These are phyloP conservation scores for Drosophila orena DNA, from an alignment of 1,140 invertebrate genomes.

Conservation along the genomic window DNA sequence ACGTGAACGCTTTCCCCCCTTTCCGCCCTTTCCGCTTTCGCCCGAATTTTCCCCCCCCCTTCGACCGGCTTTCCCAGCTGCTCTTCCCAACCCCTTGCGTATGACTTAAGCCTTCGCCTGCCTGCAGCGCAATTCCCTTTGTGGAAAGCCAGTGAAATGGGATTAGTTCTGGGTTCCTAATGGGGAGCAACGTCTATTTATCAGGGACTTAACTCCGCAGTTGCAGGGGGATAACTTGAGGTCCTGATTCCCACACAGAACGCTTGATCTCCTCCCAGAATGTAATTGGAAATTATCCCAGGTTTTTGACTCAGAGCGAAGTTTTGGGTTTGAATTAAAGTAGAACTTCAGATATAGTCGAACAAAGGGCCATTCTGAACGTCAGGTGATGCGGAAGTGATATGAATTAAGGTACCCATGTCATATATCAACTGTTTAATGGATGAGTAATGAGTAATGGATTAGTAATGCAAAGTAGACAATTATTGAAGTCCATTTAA, in stretches of 20 bases:
- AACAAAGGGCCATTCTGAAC: too few relatives aligned
- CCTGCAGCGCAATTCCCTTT: conserved; percentile 32
- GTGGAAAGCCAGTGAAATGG: conserved; percentile 17
- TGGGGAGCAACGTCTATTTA: conserved; percentile 27
- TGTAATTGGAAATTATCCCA: conserved; percentile 3
- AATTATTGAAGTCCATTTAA: conserved; percentile 1
- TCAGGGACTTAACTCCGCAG: conserved; percentile 30
- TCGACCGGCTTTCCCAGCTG: neutral
- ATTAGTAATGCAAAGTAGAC: neutral
- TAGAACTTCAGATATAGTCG: too few relatives aligned
- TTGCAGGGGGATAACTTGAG: neutral
- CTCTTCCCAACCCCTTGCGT: conserved; percentile 1
- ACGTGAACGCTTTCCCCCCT: conserved; percentile 1
- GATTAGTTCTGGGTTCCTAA: conserved; percentile 25
- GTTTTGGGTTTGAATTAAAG: neutral
- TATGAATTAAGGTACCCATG: too few relatives aligned
- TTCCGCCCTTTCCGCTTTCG: neutral
- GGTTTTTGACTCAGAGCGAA: neutral
- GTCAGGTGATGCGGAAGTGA: too few relatives aligned
- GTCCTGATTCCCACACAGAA: neutral
- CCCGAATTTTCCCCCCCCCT: neutral
- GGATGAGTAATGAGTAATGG: neutral
- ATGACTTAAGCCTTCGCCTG: conserved; percentile 11
- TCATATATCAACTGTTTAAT: neutral
- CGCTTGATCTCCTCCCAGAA: neutral